Evolutionary conservation across 2,797 vertebrate genomes (phyloP).

Genomic region (Toxotes lorentzi): DNA sequence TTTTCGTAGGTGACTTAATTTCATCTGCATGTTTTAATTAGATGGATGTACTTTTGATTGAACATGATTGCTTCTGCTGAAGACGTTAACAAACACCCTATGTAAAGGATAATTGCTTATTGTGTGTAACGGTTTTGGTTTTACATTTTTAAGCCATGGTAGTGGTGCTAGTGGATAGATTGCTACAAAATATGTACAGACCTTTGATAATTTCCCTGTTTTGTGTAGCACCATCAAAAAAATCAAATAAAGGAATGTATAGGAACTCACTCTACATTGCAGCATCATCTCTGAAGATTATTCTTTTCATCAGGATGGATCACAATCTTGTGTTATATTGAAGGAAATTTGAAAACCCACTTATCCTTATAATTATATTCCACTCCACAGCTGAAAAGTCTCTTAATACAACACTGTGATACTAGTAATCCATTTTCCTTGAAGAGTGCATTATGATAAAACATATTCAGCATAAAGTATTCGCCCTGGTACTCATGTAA

Average conservation of each 20-base stretch:
- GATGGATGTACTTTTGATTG: not conserved
- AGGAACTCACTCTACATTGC: not conserved
- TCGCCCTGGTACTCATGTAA: not conserved
- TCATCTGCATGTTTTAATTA: not conserved
- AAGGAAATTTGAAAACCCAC: not conserved
- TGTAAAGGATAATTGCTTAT: not conserved
- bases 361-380: not conserved
- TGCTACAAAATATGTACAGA: no score
- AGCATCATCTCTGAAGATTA: not conserved
- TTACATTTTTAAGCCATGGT: no score
- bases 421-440: not conserved
- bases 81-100: not conserved
- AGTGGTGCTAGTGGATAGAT: no score
- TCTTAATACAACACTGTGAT: not conserved
- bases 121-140: not conserved
- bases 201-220: no score
- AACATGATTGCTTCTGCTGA: not conserved
- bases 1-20: not conserved
- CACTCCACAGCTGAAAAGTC: not conserved
- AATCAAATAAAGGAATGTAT: no score
- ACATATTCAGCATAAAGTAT: not conserved
- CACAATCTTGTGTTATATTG: not conserved
- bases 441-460: conserved; percentile 2
- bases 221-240: no score
- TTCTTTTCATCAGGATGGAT: not conserved